Evolutionary conservation across 2,797 vertebrate genomes (phyloP).

Genomic region (Anabacerthia variegaticeps): DNA sequence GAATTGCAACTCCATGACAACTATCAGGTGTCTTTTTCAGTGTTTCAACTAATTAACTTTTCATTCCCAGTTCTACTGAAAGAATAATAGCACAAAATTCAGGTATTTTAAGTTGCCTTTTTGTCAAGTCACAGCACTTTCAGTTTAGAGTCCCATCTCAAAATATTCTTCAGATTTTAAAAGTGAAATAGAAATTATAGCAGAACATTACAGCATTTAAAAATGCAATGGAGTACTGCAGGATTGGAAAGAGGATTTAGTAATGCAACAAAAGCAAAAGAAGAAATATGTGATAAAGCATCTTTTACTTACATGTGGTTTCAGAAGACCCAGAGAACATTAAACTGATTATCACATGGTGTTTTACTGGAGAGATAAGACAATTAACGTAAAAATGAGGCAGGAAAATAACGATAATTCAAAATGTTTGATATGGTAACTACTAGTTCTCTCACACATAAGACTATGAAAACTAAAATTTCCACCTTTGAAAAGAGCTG

Average conservation of each 20-base stretch:
- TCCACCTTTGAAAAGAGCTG: neutral
- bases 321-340: neutral
- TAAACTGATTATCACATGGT: neutral
- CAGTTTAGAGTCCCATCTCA: neutral
- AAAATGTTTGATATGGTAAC: neutral
- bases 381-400: neutral
- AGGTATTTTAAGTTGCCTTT: neutral
- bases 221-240: neutral
- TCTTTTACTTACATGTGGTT: neutral
- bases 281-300: neutral
- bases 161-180: neutral
- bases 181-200: neutral
- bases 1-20: neutral
- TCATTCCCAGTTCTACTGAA: neutral
- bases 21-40: neutral
- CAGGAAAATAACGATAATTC: neutral
- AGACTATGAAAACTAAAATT: neutral
- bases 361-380: neutral
- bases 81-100: neutral
- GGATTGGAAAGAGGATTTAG: neutral
- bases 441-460: neutral
- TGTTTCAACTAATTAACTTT: neutral
- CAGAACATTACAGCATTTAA: neutral
- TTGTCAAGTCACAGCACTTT: neutral
- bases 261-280: neutral